A percentile compares a stretch with the other conserved stretches of the same genome.
phyloP scores from a whole-genome alignment of 1,140 invertebrate genomes.

The Centruroides sculpturatus region DNA sequence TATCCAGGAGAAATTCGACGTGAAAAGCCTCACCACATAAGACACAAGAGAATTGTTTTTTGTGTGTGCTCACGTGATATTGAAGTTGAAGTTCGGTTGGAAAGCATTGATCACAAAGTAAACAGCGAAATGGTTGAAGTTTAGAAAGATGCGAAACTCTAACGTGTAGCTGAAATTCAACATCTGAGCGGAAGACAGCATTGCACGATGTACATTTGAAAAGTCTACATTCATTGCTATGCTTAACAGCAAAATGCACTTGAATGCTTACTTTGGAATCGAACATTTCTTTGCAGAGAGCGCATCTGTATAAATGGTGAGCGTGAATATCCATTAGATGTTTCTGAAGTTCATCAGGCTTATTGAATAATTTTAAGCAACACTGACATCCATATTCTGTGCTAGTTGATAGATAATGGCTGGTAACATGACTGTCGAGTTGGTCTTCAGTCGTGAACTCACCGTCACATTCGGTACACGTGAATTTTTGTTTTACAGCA shows the following conservation, averaged over 20 bases:
- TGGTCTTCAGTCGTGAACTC: constrained; percentile 49
- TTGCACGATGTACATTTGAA: constrained; percentile 64
- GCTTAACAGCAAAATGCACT: constrained; percentile 77
- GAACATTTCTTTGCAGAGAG: constrained; percentile 77
- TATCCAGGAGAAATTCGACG: constrained; percentile 68
- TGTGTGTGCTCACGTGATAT: constrained; percentile 25
- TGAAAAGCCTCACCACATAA: constrained; percentile 67
- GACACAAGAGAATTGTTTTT: constrained; percentile 60
- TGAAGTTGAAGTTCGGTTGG: constrained; percentile 10
- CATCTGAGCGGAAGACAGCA: constrained; percentile 54
- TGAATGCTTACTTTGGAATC: constrained; percentile 62
- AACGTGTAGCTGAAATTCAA: constrained; percentile 49
- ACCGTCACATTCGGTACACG: constrained; percentile 62
- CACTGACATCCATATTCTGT: constrained; percentile 69
- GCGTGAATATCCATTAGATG: constrained; percentile 70
- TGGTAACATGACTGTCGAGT: constrained; percentile 54
- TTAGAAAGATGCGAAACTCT: constrained; percentile 30
- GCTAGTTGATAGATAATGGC: constrained; percentile 58
- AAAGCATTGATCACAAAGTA: constrained; percentile 17
- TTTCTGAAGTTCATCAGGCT: constrained; percentile 72
- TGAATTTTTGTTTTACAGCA: constrained; percentile 23
- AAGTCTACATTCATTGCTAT: constrained; percentile 64
- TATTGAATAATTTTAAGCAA: constrained; percentile 64
- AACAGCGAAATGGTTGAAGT: constrained; percentile 1
- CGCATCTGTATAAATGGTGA: constrained; percentile 69